Evolutionary conservation across 2,797 vertebrate species (phyloP).

Genomic region (Gobionotothen gibberifrons): DNA sequence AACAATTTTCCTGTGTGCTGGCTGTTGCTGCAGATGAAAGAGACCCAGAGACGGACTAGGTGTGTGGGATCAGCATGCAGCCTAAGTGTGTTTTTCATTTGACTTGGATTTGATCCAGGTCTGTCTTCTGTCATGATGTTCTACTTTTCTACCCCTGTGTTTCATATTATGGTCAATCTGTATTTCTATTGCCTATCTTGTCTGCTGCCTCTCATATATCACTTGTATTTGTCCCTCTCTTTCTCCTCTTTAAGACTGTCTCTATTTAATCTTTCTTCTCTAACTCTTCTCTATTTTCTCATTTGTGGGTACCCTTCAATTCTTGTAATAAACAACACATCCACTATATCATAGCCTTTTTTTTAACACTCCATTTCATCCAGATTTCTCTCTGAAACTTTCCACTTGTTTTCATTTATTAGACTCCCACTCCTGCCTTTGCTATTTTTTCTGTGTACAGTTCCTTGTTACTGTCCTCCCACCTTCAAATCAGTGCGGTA

Average conservation of each 20-base stretch:
- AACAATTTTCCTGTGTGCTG: slow-evolving; percentile 52
- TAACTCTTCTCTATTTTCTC: slow-evolving; percentile 8
- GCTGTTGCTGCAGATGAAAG: slow-evolving; percentile 69
- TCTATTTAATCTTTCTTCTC: slow-evolving; percentile 1
- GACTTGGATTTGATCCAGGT: slow-evolving; percentile 65
- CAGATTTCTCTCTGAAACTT: slow-evolving; percentile 6
- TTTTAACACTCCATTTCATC: slow-evolving; percentile 6
- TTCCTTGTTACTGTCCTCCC: slow-evolving; percentile 33
- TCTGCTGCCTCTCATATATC: slow-evolving; percentile 28
- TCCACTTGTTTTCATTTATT: slow-evolving; percentile 30
- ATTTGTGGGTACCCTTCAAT: not conserved
- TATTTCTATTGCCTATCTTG: slow-evolving; percentile 29
- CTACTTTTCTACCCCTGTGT: slow-evolving; percentile 21
- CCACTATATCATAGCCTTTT: not conserved
- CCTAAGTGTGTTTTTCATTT: slow-evolving; percentile 64
- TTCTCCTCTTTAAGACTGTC: slow-evolving; percentile 7
- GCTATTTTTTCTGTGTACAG: slow-evolving; percentile 9
- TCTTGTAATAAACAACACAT: slow-evolving; percentile 19
- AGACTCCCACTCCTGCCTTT: slow-evolving; percentile 26
- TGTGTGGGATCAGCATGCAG: slow-evolving; percentile 61
- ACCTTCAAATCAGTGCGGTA: slow-evolving; percentile 23
- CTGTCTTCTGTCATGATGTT: slow-evolving; percentile 59
- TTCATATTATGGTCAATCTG: slow-evolving; percentile 47
- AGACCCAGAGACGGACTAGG: slow-evolving; percentile 34
- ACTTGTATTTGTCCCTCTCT: slow-evolving; percentile 15